These are phyloP conservation scores for Oncorhynchus keta DNA, from an alignment of 2,113 vertebrate species.

Conservation along the genomic window DNA sequence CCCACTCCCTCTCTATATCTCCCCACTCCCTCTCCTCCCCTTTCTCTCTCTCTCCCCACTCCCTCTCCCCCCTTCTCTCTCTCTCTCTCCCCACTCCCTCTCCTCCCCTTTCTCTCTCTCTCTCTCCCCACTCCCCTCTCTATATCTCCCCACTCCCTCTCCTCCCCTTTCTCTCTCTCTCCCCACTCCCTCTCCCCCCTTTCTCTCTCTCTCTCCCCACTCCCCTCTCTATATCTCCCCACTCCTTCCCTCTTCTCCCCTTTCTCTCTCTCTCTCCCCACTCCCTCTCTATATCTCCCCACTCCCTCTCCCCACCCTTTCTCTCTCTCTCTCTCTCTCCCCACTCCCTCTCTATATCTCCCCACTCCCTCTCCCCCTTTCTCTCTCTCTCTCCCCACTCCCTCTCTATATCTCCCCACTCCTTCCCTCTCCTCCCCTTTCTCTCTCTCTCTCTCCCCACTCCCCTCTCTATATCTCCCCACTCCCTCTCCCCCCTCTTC, in stretches of 20 bases:
- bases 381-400: not conserved
- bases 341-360: not conserved
- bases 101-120: not conserved
- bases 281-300: not conserved
- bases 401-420: too few species aligned
- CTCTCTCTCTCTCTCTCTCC: not conserved
- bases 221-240: not conserved
- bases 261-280: not conserved
- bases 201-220: not conserved
- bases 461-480: too few species aligned
- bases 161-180: not conserved
- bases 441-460: not conserved
- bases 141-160: not conserved
- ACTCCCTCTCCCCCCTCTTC: too few species aligned
- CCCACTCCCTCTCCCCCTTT: not conserved
- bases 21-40: constrained; percentile 40
- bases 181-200: not conserved
- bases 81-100: not conserved
- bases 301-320: too few species aligned
- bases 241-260: not conserved
- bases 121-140: not conserved
- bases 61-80: not conserved
- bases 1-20: constrained; percentile 43
- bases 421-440: constrained; percentile 19
- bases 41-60: constrained; percentile 41